phyloP scores from a whole-genome alignment of 2,797 vertebrate genomes.

The Ptychobarbus kaznakovi region DNA sequence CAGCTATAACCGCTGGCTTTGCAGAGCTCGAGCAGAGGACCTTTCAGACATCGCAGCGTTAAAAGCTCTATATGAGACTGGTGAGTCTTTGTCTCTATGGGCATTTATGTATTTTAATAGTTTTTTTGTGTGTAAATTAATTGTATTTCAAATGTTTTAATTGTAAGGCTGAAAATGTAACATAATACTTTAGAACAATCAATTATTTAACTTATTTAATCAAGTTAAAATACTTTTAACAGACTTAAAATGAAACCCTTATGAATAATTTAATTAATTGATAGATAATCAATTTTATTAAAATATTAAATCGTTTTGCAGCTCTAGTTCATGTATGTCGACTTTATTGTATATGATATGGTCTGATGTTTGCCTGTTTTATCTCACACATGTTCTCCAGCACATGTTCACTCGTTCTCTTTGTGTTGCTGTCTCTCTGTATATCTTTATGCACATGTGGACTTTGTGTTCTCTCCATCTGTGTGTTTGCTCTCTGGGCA shows the following conservation, averaged over 20 bases:
- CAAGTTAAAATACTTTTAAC: neutral
- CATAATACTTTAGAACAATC: neutral
- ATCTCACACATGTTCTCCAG: constrained; percentile 29
- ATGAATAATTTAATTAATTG: neutral
- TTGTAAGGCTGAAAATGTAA: neutral
- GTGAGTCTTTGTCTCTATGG: constrained; percentile 71
- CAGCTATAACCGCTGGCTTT: constrained; percentile 96
- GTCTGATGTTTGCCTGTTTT: constrained; percentile 27
- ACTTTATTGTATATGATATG: neutral
- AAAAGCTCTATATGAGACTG: constrained; percentile 97
- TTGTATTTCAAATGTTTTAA: neutral
- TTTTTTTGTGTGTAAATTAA: neutral
- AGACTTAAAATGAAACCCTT: neutral
- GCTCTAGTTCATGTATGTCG: neutral
- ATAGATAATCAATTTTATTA: neutral
- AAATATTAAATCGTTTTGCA: neutral
- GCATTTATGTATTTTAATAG: neutral
- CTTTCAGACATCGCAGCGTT: constrained; percentile 96
- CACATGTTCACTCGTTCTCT: constrained; percentile 25
- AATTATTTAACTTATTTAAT: neutral
- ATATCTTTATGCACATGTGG: constrained; percentile 50
- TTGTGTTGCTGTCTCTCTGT: constrained; percentile 5
- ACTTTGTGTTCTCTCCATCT: constrained; percentile 49
- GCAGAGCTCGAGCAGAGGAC: constrained; percentile 94
- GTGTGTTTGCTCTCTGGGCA: constrained; percentile 50